Percentiles rank a stretch among this genome's conserved stretches.
Evolutionary conservation across 2,888 invertebrate genomes (phyloP).

Genomic region (Digitonthophagus gazella): DNA sequence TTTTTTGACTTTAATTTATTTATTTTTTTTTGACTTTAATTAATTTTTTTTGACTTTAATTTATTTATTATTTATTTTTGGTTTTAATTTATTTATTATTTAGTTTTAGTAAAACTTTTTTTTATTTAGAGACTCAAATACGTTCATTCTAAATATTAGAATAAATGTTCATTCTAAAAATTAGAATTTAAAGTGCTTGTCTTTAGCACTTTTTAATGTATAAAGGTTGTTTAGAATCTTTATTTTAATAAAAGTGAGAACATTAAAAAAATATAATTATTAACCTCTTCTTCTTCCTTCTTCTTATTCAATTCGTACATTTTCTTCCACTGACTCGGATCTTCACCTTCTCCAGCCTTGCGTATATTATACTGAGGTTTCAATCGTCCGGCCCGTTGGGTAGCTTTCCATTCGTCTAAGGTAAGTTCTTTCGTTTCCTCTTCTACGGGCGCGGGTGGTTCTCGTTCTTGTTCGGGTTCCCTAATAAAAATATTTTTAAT

Average conservation of each 20-base stretch:
- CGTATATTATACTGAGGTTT: slow-evolving; percentile 89
- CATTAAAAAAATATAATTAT: slow-evolving; percentile 13
- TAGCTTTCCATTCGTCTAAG: slow-evolving; percentile 90
- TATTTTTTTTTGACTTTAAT: too few relatives aligned
- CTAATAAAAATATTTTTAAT: slow-evolving; percentile 33
- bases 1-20: too few relatives aligned
- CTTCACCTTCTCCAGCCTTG: slow-evolving; percentile 93
- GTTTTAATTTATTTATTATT: too few relatives aligned
- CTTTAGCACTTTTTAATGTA: too few relatives aligned
- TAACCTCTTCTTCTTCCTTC: slow-evolving; percentile 57
- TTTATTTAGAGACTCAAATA: too few relatives aligned
- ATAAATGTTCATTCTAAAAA: too few relatives aligned
- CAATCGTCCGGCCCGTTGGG: slow-evolving; percentile 70
- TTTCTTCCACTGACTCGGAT: slow-evolving; percentile 88
- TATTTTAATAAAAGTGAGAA: background rate
- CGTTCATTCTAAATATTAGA: too few relatives aligned
- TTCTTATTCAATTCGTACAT: slow-evolving; percentile 78
- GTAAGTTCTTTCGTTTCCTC: slow-evolving; percentile 86
- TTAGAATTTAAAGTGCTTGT: too few relatives aligned
- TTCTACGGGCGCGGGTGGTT: slow-evolving; percentile 55
- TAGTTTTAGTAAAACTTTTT: too few relatives aligned
- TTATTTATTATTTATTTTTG: too few relatives aligned
- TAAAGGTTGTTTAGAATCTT: background rate
- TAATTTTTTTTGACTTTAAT: too few relatives aligned
- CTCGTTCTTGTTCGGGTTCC: slow-evolving; percentile 42